Evolutionary conservation across 2,888 invertebrate genomes (phyloP).

Genomic region (Orgyia antiqua): DNA sequence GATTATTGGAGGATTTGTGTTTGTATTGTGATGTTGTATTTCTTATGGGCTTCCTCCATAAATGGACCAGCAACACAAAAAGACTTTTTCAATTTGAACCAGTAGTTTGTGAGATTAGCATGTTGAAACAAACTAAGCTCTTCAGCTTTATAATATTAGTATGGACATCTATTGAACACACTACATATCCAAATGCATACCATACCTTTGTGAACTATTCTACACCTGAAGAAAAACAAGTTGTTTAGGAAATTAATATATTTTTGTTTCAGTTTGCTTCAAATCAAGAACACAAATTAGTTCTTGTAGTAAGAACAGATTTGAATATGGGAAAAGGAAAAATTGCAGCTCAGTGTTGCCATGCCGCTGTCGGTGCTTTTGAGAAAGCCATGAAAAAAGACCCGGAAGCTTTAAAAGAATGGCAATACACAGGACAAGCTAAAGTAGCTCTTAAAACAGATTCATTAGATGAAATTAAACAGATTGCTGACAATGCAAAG

Average conservation of each 20-base stretch:
- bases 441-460: conserved; percentile 93
- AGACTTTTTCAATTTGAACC: too few relatives aligned
- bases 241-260: neutral
- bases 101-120: too few relatives aligned
- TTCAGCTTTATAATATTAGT: too few relatives aligned
- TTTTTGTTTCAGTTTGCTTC: conserved; percentile 48
- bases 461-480: conserved; percentile 83
- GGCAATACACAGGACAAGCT: conserved; percentile 86
- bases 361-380: conserved; percentile 93
- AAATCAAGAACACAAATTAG: conserved; percentile 85
- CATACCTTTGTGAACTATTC: too few relatives aligned
- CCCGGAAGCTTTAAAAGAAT: conserved; percentile 75
- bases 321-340: conserved; percentile 97
- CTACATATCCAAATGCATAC: too few relatives aligned
- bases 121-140: too few relatives aligned
- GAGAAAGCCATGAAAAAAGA: conserved; percentile 81
- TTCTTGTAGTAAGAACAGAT: conserved; percentile 92
- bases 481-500: conserved; percentile 83
- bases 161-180: too few relatives aligned
- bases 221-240: too few relatives aligned
- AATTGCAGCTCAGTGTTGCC: conserved; percentile 95
- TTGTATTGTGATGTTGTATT: too few relatives aligned
- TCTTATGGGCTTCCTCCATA: too few relatives aligned
- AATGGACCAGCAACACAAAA: too few relatives aligned
- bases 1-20: too few relatives aligned